Conservation (phyloP, 2,797 vertebrate genomes). For the Brachyrhaphis roseni region DNA sequence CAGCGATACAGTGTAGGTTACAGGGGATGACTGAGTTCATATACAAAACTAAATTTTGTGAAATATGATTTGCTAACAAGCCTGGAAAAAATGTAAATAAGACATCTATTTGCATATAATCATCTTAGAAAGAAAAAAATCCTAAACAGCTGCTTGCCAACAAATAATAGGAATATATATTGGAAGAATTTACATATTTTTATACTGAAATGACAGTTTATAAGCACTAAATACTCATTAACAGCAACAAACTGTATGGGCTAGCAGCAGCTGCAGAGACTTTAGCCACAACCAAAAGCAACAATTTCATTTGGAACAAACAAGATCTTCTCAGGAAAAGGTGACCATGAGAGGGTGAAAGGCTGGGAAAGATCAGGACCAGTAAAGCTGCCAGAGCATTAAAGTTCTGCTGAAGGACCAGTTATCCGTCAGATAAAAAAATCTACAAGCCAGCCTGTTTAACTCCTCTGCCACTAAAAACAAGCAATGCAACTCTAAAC, state of each 20-base stretch:
- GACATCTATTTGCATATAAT: no score
- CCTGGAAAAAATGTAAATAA: background rate
- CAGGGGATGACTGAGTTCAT: background rate
- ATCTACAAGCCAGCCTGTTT: slow-evolving; percentile 22
- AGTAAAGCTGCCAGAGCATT: slow-evolving; percentile 38
- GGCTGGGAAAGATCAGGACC: slow-evolving; percentile 36
- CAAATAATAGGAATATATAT: background rate
- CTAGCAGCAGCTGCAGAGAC: background rate
- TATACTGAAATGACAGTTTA: background rate
- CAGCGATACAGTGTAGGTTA: background rate
- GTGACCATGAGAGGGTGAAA: slow-evolving; percentile 34
- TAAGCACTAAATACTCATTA: background rate
- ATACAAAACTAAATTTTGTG: background rate
- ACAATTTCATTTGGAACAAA: slow-evolving; percentile 7
- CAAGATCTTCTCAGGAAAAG: slow-evolving; percentile 14
- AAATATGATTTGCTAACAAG: background rate
- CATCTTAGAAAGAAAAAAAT: background rate
- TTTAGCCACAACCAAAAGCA: slow-evolving; percentile 19
- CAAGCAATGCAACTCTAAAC: slow-evolving; percentile 5
- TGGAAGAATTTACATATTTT: background rate
- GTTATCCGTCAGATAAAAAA: slow-evolving; percentile 33
- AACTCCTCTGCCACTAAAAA: slow-evolving; percentile 27
- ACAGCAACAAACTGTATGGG: background rate
- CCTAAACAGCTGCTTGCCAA: background rate
- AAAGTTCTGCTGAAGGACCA: slow-evolving; percentile 48